Evolutionary conservation across 2,797 vertebrate genomes (phyloP).

Genomic region (Esox masquinongy): DNA sequence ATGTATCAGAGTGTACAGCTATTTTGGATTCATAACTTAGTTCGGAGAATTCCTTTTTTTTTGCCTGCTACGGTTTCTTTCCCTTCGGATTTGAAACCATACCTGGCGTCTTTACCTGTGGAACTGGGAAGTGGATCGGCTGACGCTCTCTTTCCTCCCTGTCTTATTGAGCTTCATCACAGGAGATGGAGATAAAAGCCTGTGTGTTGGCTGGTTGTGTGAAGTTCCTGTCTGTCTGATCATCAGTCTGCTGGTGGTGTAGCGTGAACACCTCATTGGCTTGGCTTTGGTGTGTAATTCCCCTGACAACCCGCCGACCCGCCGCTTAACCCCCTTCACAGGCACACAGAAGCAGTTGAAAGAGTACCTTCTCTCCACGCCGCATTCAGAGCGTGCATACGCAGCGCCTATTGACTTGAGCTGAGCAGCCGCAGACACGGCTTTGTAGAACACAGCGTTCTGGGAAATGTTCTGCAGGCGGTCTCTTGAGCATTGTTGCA

Average conservation of each 20-base stretch:
- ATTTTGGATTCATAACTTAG: background rate
- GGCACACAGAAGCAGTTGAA: slow-evolving; percentile 60
- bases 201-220: background rate
- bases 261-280: slow-evolving; percentile 39
- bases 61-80: background rate
- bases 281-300: slow-evolving; percentile 57
- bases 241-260: slow-evolving; percentile 25
- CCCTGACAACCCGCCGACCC: slow-evolving; percentile 56
- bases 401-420: slow-evolving; percentile 68
- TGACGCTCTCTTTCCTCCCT: background rate
- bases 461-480: slow-evolving; percentile 75
- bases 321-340: slow-evolving; percentile 74
- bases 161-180: background rate
- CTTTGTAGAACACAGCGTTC: slow-evolving; percentile 64
- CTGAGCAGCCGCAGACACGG: slow-evolving; percentile 64
- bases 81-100: background rate
- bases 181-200: slow-evolving; percentile 2
- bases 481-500: slow-evolving; percentile 69
- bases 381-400: slow-evolving; percentile 68
- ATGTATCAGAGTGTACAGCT: background rate
- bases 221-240: background rate
- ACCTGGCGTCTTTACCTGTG: background rate
- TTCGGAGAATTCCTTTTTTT: background rate
- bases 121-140: background rate
- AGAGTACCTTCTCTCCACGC: slow-evolving; percentile 72